Conservation (phyloP, 2,888 invertebrate genomes). For the Noctuana brunneofusca region DNA sequence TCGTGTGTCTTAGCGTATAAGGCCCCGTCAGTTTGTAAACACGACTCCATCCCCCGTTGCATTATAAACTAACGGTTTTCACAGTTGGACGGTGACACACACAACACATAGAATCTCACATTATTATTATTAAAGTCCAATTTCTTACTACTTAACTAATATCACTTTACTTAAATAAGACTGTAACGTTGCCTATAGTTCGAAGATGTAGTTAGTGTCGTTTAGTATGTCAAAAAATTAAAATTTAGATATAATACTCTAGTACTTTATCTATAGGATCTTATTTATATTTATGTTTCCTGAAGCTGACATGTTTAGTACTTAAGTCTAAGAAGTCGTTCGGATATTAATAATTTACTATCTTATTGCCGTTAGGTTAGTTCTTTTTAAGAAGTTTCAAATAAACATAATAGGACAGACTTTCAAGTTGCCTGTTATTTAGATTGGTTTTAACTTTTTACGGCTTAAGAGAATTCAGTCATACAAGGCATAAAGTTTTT, state of each 20-base stretch:
- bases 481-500: background rate
- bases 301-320: background rate
- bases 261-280: background rate
- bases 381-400: background rate
- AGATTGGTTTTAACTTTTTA: background rate
- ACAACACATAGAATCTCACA: background rate
- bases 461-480: background rate
- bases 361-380: background rate
- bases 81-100: too few species aligned
- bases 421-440: background rate
- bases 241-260: conserved; percentile 7
- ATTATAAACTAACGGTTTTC: too few species aligned
- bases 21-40: too few species aligned
- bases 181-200: conserved; percentile 55
- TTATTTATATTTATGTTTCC: conserved; percentile 5
- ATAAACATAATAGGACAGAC: too few species aligned
- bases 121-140: too few species aligned
- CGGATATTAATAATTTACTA: too few species aligned
- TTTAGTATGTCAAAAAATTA: conserved; percentile 23
- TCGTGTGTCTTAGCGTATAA: too few species aligned
- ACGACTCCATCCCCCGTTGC: too few species aligned
- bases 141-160: conserved; percentile 20
- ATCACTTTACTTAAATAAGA: conserved; percentile 44
- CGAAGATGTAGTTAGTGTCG: conserved; percentile 36
- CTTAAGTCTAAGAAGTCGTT: background rate